Evolutionary conservation across 2,888 invertebrate genomes (phyloP).

Genomic region (Halictus ligatus): DNA sequence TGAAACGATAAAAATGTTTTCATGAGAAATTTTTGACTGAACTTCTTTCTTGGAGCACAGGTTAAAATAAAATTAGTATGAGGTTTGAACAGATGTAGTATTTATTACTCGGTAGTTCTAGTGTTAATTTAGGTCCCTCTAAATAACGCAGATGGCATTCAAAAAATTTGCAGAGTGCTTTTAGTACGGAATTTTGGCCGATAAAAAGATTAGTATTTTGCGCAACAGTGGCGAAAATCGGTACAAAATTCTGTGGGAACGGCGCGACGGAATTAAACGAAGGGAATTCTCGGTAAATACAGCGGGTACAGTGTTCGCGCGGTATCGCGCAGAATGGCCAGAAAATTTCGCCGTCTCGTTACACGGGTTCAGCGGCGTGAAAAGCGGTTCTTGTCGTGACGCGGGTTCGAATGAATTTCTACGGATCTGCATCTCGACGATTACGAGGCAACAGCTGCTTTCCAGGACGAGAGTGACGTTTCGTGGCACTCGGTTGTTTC

Average conservation of each 20-base stretch:
- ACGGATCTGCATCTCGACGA: slow-evolving; percentile 7
- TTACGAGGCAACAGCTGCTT: slow-evolving; percentile 23
- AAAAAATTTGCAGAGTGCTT: neutral
- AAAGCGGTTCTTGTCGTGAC: slow-evolving; percentile 2
- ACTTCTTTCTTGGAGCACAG: too few species aligned
- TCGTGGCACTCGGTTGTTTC: slow-evolving; percentile 13
- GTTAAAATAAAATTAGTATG: too few species aligned
- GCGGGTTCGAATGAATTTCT: slow-evolving; percentile 5
- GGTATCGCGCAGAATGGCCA: neutral
- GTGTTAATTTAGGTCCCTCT: too few species aligned
- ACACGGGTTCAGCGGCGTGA: slow-evolving; percentile 9
- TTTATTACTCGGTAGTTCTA: too few species aligned
- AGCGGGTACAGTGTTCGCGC: neutral
- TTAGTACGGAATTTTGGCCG: neutral
- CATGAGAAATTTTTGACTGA: too few species aligned
- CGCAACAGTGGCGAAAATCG: neutral
- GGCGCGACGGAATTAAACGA: neutral
- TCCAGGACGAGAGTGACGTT: neutral
- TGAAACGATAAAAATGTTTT: too few species aligned
- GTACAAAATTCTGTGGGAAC: neutral
- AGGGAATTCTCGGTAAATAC: slow-evolving; percentile 12
- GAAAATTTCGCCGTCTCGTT: slow-evolving; percentile 13
- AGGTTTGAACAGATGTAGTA: too few species aligned
- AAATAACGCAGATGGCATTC: neutral
- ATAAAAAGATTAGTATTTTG: neutral